Base-by-base conservation (phyloP, 2,797 vertebrate genomes). In the Acanthis flammea region DNA sequence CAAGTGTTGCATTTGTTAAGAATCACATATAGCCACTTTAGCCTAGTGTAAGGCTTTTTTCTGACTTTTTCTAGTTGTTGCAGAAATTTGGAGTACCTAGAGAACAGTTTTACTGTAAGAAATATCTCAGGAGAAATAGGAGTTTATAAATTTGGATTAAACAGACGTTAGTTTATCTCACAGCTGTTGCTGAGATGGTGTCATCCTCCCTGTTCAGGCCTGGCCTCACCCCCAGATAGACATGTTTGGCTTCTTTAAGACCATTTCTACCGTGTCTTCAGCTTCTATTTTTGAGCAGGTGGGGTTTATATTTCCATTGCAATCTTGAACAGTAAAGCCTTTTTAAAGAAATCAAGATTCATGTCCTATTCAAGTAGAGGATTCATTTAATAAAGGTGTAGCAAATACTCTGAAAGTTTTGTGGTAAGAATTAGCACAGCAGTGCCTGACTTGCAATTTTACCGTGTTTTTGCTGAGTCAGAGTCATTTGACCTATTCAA, bases 171-270 rank as follows among this genome's bases (percentile, higher is more conserved):
- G 8, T 53, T 79, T 70, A 30, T 47, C 19, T 70, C 62, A 42
- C 15, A 58, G 13, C 13, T 22, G 4, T 62, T 88, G 50, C 42
- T 54, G 75, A 65, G 45, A 19, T 50, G 3, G 23, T 75, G 15
- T 63, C 10, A 23, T 37, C 8, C 7, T 14, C 23, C 18, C 8
- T 77, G 2, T 54, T 70, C 35, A 70, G 31, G 18, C 42, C 50
- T 0, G 0, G 35, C 41, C 55, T 1, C 0, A 41, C 3, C 11
- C 6, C 33, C 17, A 61, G 9, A 15, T 15, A 23, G 0, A 48
- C 1, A 23, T 45, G 87, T 88, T 70, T 27, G 50, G 24, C 39
- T 54, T 67, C 27, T 67, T 22, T 67, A 75, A 33, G 27, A 47
- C 19, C 2, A 6, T 74, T 84, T 66, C 15, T 77, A 27, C 23